Base-by-base conservation (phyloP, 2,113 vertebrate species). In the Barbus barbus region DNA sequence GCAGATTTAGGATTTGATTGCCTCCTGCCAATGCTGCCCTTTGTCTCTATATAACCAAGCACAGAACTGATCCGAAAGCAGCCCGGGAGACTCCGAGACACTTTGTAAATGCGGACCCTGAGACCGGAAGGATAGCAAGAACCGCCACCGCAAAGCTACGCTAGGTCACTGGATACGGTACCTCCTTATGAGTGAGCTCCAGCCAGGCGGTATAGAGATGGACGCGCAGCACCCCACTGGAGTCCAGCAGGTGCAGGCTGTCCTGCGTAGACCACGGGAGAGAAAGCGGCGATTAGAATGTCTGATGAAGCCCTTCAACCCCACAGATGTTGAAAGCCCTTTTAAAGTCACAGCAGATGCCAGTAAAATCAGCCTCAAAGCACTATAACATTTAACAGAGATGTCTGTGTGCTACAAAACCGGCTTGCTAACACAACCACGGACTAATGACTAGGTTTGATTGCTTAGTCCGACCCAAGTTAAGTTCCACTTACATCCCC, bases 121-220 rank as follows among this genome's bases (percentile, higher is more conserved):
- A 78, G 51, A 24, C 13, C 56, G 60, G 33, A 75, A 31, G 16
- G 65, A 67, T 41, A 53, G 77, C n/a, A 83, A 41, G 67, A 72
- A 87, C 84, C 81, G 41, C 69, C 86, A 87, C 83, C 74, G 33
- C 58, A 87, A 65, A 87, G 81, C 88, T 85, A 85, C 78, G 91
- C 92, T 92, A 93, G 87, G 85, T 91, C 48, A 92, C 90, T 90
- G 92, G 90, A 89, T 91, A 83, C 85, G 88, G 93, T 94, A 95
- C 94, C 94, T 95, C 94, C 92, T 94, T 95, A 89, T 93, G 93
- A 90, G 90, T 89, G 91, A 94, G 94, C 91, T 95, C 93, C 94
- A 95, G 93, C 94, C 94, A 95, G 92, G 93, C 93, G 63, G 93
- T 95, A 93, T 93, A 95, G 90, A 95, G 91, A 81, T 93, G 93